Conservation (phyloP, 2,797 vertebrate species). For the Xenentodon cancila region DNA sequence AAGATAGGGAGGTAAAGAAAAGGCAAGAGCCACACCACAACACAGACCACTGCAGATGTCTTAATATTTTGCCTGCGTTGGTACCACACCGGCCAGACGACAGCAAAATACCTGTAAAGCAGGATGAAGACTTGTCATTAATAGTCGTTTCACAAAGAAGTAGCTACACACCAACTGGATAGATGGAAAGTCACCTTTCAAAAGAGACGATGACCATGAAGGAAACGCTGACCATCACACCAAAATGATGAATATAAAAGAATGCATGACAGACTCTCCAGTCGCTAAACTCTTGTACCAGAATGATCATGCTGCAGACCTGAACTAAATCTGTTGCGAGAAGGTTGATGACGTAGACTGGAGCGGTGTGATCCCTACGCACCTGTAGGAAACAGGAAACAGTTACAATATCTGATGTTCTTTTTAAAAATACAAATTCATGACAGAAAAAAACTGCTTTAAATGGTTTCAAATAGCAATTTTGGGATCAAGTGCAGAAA, state of each 20-base stretch:
- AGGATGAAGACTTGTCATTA: background rate
- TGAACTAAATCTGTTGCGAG: slow-evolving; percentile 29
- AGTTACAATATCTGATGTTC: background rate
- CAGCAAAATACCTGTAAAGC: slow-evolving; percentile 21
- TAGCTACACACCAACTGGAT: background rate
- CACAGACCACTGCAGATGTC: background rate
- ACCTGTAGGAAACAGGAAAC: slow-evolving; percentile 15
- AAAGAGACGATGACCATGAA: slow-evolving; percentile 34
- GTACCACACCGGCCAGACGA: slow-evolving; percentile 29
- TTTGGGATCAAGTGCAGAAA: no score
- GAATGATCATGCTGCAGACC: background rate
- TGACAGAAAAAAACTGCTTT: no score
- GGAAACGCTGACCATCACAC: background rate
- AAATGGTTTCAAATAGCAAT: no score
- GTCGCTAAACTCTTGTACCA: accelerated
- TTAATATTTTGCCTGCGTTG: background rate
- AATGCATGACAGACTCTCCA: background rate
- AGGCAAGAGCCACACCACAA: slow-evolving; percentile 6
- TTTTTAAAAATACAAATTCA: no score
- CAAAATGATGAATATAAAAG: accelerated
- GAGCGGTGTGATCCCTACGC: background rate
- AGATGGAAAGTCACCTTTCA: slow-evolving; percentile 19
- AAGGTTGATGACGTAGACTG: slow-evolving; percentile 25
- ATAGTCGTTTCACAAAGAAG: background rate
- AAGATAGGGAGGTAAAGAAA: background rate